Conservation (phyloP, 2,113 vertebrate species). For the Phylloscopus trochiloides region DNA sequence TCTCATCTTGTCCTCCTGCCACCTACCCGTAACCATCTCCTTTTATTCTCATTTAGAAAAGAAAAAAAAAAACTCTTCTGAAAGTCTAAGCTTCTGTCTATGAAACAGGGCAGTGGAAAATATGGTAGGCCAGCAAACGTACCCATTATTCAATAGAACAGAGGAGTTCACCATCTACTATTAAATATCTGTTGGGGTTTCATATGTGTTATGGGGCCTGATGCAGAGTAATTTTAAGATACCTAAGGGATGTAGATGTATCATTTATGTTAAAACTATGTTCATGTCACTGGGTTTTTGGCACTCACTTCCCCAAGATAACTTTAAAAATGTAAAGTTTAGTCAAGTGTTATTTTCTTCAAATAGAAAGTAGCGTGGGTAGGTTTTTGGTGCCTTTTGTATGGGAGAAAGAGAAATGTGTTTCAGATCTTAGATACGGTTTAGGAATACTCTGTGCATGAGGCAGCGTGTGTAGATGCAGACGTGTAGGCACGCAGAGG, state of each 20-base stretch:
- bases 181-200: not conserved
- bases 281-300: not conserved
- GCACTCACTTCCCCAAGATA: not conserved
- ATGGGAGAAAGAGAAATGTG: not conserved
- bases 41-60: slow-evolving; percentile 17
- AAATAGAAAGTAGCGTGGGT: not conserved
- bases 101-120: not conserved
- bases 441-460: not conserved
- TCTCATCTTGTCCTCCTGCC: slow-evolving; percentile 11
- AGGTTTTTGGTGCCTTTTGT: not conserved
- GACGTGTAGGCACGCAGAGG: accelerated
- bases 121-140: not conserved
- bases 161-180: not conserved
- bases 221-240: not conserved
- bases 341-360: not conserved
- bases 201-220: not conserved
- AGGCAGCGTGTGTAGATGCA: not conserved
- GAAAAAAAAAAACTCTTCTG: not conserved
- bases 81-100: not conserved
- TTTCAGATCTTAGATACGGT: not conserved
- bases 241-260: not conserved
- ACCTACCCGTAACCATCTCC: not conserved
- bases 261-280: not conserved
- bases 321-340: slow-evolving; percentile 13
- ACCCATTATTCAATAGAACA: not conserved